Evolutionary conservation across 2,113 vertebrate genomes (phyloP), one percentile per base, ranked within the genome.

Genomic region (Carollia perspicillata): DNA sequence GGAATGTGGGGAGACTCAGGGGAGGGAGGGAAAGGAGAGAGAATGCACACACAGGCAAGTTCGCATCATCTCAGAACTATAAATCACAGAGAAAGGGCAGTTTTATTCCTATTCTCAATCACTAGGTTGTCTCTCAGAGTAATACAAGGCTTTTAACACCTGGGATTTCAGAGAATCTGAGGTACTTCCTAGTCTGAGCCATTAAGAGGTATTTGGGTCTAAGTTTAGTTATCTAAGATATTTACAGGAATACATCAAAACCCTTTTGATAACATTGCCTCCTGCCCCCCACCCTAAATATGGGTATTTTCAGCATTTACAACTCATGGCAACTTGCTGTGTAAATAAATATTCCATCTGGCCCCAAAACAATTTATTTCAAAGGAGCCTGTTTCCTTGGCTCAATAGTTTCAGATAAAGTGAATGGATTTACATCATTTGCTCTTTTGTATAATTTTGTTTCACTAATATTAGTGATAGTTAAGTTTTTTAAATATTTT

Each of bases 331-430:
- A 90, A 33, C n/a, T 90, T 80, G 23, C 42, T 51, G 4, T 80
- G n/a, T 85, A 89, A 96, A 71, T 93, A 85, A 94, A 87, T 87
- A 69, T 7, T 63, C 40, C 49, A 30, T 42, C 14, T 86, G 23
- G 2, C 5, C 37, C 66, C 55, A 11, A 63, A 68, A 42, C 40
- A 84, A 0, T 81, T 79, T 94, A 30, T 84, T 92, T 93, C 84
- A 53, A 71, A 95, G 44, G 40, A 84, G 6, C 14, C 33, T 91
- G 5, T 75, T 66, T 90, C 14, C 42, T 87, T 81, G 63, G 33
- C 37, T 87, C 11, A 33, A 65, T 44, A n/a, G 20, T 63, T 40
- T 91, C 28, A 75, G 60, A 30, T 79, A 58, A 77, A 66, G 26
- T 58, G 18, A 83, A 78, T 49, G 83, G 40, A n/a, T 6, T 13